Evolutionary conservation across 2,797 vertebrate genomes (phyloP).

Genomic region (Typhlichthys eigenmanni): DNA sequence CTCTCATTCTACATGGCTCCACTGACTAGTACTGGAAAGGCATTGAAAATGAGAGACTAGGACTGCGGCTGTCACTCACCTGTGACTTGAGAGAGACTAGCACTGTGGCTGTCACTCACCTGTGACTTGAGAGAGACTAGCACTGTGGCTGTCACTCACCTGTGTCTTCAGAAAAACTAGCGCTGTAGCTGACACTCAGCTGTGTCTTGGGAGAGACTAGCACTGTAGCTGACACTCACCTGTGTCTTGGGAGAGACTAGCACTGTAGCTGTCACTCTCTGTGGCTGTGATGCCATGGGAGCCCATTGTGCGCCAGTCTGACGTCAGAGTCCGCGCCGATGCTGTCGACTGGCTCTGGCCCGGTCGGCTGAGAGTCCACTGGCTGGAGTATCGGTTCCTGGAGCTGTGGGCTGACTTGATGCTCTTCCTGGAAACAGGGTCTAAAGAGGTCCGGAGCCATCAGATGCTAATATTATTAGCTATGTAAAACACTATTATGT

Average conservation of each 20-base stretch:
- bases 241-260: slow-evolving; percentile 92
- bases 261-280: slow-evolving; percentile 98
- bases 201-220: background rate
- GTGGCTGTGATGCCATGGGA: slow-evolving; percentile 96
- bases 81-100: background rate
- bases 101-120: background rate
- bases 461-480: slow-evolving; percentile 6
- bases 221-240: background rate
- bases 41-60: too few relatives aligned
- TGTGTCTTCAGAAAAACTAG: background rate
- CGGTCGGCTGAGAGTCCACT: slow-evolving; percentile 91
- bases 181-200: background rate
- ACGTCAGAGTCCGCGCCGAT: slow-evolving; percentile 91
- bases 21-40: too few relatives aligned
- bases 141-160: slow-evolving; percentile 95
- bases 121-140: slow-evolving; percentile 92
- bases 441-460: slow-evolving; percentile 52
- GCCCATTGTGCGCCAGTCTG: slow-evolving; percentile 94
- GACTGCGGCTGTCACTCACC: too few relatives aligned
- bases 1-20: background rate
- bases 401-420: slow-evolving; percentile 96
- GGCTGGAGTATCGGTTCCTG: slow-evolving; percentile 96
- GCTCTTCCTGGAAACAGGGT: slow-evolving; percentile 95
- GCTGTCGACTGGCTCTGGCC: slow-evolving; percentile 95
- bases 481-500: background rate